phyloP scores from a whole-genome alignment of 2,888 invertebrate species.

The Pandemis cinnamomeana region DNA sequence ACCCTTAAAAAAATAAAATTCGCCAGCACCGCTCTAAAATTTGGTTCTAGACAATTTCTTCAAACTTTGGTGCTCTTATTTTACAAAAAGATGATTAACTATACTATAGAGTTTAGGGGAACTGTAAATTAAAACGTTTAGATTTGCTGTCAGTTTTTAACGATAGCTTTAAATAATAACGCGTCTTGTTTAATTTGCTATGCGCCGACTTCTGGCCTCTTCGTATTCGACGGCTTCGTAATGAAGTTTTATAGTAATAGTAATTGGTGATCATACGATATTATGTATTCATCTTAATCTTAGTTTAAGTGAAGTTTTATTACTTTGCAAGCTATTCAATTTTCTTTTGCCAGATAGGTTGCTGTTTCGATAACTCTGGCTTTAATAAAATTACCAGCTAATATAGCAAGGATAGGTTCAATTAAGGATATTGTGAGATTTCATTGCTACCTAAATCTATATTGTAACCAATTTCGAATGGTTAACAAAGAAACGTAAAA shows the following conservation, averaged over 20 bases:
- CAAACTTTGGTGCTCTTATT: not conserved
- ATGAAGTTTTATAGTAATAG: constrained; percentile 7
- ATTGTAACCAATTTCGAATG: not conserved
- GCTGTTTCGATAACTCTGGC: not conserved
- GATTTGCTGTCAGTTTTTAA: constrained; percentile 14
- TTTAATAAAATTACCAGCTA: not conserved
- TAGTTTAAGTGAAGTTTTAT: not conserved
- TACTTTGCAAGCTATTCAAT: not conserved
- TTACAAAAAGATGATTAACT: not conserved
- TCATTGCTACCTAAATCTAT: not conserved
- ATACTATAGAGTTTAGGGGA: not conserved
- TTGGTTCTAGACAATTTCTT: not conserved
- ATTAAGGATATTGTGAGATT: not conserved
- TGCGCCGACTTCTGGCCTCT: constrained; percentile 15
- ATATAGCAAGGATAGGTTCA: no score
- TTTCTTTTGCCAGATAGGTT: not conserved
- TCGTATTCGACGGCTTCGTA: constrained; percentile 15
- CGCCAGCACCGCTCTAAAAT: not conserved
- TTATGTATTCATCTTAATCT: not conserved
- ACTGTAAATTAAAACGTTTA: constrained; percentile 2
- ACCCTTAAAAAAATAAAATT: not conserved
- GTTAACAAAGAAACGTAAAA: not conserved
- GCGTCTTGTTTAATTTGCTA: constrained; percentile 24
- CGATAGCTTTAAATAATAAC: constrained; percentile 28
- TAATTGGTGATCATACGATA: not conserved